phyloP scores from a whole-genome alignment of 2,888 invertebrate genomes.

The Cremastinae sp. region DNA sequence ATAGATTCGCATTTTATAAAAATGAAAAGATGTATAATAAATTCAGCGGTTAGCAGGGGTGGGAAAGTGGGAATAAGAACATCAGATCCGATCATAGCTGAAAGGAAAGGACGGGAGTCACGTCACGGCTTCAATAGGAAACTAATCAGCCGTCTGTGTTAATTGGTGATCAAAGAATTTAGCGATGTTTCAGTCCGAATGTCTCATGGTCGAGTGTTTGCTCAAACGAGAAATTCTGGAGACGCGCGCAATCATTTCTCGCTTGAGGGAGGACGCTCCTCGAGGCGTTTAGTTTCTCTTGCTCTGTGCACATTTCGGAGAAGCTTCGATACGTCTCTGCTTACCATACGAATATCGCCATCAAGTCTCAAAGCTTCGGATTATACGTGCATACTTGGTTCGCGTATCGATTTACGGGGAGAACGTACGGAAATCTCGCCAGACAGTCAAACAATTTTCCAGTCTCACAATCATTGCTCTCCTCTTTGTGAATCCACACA shows the following conservation, averaged over 20 bases:
- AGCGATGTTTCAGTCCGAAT: conserved; percentile 34
- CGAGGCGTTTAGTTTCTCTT: conserved; percentile 2
- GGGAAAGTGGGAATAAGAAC: no score
- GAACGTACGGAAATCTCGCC: conserved; percentile 56
- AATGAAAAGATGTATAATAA: no score
- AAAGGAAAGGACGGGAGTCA: conserved; percentile 60
- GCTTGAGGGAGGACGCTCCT: conserved; percentile 1
- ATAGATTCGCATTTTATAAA: no score
- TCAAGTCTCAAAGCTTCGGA: conserved; percentile 21
- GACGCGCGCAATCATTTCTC: neutral
- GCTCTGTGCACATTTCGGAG: conserved; percentile 10
- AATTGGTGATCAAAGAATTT: conserved; percentile 73
- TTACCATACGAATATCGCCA: neutral
- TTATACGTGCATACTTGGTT: conserved; percentile 52
- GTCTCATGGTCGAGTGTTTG: no score
- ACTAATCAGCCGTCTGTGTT: conserved; percentile 65
- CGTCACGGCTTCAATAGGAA: conserved; percentile 44
- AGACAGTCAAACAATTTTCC: conserved; percentile 68
- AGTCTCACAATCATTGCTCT: conserved; percentile 37
- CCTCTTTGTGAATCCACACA: conserved; percentile 45
- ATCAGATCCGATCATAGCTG: no score
- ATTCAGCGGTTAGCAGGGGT: no score
- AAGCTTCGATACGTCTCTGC: conserved; percentile 14
- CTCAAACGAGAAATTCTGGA: no score
- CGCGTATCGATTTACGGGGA: conserved; percentile 62